phyloP scores from a whole-genome alignment of 2,113 vertebrate genomes.

The Platichthys stellatus region DNA sequence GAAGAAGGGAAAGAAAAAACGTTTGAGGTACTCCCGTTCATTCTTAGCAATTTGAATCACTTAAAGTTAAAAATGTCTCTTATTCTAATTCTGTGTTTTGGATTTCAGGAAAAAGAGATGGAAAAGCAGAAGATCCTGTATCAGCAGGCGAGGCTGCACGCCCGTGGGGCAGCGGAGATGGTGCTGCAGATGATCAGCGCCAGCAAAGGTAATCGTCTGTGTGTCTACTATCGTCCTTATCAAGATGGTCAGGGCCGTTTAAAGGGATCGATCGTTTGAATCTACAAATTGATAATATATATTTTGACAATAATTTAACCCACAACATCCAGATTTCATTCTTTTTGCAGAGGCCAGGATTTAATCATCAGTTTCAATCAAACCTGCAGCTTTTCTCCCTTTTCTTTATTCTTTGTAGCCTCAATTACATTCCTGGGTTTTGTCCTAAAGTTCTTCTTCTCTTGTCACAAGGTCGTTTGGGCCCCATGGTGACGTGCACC shows the following conservation, averaged over 20 bases:
- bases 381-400: neutral
- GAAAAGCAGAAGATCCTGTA: conserved; percentile 98
- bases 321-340: too few relatives aligned
- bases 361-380: neutral
- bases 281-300: too few relatives aligned
- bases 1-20: conserved; percentile 95
- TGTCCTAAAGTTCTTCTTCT: neutral
- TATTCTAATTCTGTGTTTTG: neutral
- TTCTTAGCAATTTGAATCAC: too few relatives aligned
- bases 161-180: conserved; percentile 97
- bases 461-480: conserved; percentile 85
- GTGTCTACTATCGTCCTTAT: neutral
- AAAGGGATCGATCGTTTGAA: neutral
- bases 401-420: neutral
- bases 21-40: conserved; percentile 87
- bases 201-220: conserved; percentile 87
- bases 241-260: too few relatives aligned
- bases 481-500: conserved; percentile 94
- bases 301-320: too few relatives aligned
- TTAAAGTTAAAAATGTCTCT: neutral
- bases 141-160: conserved; percentile 95
- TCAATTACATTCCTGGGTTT: too few relatives aligned
- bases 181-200: conserved; percentile 98
- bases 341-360: too few relatives aligned
- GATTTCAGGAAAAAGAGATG: conserved; percentile 95